Base-by-base conservation (phyloP, 2,797 vertebrate genomes). In the Myotis daubentonii region DNA sequence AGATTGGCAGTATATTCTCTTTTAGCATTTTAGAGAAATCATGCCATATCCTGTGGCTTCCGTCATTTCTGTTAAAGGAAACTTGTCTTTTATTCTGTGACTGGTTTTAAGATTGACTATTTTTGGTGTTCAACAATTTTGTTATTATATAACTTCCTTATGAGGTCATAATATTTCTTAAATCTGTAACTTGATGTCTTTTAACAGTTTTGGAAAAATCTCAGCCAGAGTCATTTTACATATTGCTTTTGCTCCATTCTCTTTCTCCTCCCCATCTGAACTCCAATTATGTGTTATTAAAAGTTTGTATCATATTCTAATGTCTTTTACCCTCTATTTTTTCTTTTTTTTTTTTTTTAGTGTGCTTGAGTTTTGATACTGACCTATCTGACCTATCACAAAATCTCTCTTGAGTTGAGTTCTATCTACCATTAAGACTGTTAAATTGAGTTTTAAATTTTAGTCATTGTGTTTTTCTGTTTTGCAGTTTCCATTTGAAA, bases 361-460 rank as follows among this genome's bases (percentile, higher is more conserved):
- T 70, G 1, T 83, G 22, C 38, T 83, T 89, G 20, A 86, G 4
- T 89, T 91, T 89, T 72, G 41, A 16, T 89, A 41, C 87, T 91
- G 89, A 53, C 79, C 33, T 22, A 19, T 62, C 36, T 91, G 86
- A 51, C 75, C 25, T 28, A 16, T 62, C 49, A 84, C 19, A 71
- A 23, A 66, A 87, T 75, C 7, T 91, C 25, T 79, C 22, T 74
- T 71, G 9, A 93, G 38, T 53, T 94, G n/a, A 88, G 17, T 78
- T 57, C 47, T 74, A 4, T 90, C 33, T 95, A 6, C 49, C 49
- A 1, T 60, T 81, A 93, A 93, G 68, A 5, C 6, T 41, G 19
- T 16, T 87, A 75, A 79, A 41, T 33, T 85, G 57, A 92, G 25
- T 92, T 92, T 55, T 44, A 94, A 90, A 74, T 85, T 90, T 81